phyloP scores from a whole-genome alignment of 2,888 invertebrate species.

The Willowsia nigromaculata region DNA sequence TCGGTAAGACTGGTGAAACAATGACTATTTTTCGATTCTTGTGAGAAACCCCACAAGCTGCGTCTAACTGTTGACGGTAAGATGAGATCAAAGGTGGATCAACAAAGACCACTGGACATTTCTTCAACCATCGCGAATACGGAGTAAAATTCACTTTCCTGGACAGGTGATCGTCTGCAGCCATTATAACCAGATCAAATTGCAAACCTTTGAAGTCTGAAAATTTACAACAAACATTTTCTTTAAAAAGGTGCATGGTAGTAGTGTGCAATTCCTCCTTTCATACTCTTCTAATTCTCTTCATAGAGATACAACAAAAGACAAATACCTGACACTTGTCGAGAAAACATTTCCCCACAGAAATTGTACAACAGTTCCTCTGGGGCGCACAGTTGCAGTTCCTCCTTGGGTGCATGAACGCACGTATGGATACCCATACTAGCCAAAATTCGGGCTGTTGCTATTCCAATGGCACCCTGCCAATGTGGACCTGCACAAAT shows the following conservation, averaged over 20 bases:
- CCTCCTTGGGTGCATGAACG: conserved; percentile 74
- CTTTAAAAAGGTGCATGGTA: no score
- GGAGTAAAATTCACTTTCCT: conserved; percentile 35
- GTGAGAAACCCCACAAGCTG: conserved; percentile 51
- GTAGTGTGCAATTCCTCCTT: no score
- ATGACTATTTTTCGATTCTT: conserved; percentile 65
- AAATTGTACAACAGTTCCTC: conserved; percentile 73
- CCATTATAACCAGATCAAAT: conserved; percentile 75
- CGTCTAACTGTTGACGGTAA: conserved; percentile 64
- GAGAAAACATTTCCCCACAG: conserved; percentile 65
- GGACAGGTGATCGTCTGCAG: conserved; percentile 73
- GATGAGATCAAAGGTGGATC: conserved; percentile 76
- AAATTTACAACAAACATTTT: conserved; percentile 3
- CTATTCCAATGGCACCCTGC: conserved; percentile 77
- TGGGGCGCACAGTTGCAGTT: conserved; percentile 64
- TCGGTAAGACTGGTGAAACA: conserved; percentile 75
- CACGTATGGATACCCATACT: conserved; percentile 74
- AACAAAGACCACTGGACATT: conserved; percentile 71
- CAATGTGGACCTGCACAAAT: conserved; percentile 76
- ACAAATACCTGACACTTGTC: conserved; percentile 64
- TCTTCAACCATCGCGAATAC: conserved; percentile 53
- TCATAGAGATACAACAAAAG: neutral
- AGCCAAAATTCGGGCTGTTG: conserved; percentile 74
- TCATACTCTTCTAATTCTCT: no score
- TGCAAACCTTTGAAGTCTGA: conserved; percentile 62